phyloP scores from a whole-genome alignment of 2,113 vertebrate species.

The Thalassoma bifasciatum region DNA sequence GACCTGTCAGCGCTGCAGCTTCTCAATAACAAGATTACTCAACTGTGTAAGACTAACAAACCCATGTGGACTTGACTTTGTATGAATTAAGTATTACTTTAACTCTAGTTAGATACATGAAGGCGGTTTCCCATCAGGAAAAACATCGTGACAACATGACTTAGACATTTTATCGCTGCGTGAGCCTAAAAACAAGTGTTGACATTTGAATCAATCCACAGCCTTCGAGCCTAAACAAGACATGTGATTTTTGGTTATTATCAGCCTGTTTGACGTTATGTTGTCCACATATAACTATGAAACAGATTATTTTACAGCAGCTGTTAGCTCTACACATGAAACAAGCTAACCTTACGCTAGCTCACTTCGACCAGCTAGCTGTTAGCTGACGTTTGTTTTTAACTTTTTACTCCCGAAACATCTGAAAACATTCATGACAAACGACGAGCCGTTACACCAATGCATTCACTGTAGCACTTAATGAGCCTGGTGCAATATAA shows the following conservation, averaged over 20 bases:
- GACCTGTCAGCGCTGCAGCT: slow-evolving; percentile 24
- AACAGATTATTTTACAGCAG: background rate
- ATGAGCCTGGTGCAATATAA: background rate
- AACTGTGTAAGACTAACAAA: accelerated
- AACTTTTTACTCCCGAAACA: slow-evolving; percentile 38
- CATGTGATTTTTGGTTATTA: too few species aligned
- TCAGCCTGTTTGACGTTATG: background rate
- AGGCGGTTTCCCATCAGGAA: background rate
- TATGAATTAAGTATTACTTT: accelerated
- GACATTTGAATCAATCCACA: background rate
- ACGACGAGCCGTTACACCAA: background rate
- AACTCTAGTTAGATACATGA: accelerated
- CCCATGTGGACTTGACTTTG: background rate
- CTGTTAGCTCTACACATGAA: background rate
- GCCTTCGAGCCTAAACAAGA: background rate
- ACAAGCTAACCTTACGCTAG: slow-evolving; percentile 50
- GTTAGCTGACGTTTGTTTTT: slow-evolving; percentile 53
- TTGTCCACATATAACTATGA: background rate
- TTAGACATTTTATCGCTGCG: slow-evolving; percentile 38
- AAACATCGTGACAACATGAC: slow-evolving; percentile 28
- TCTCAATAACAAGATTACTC: background rate
- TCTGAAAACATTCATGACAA: background rate
- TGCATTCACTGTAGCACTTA: background rate
- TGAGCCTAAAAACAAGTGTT: slow-evolving; percentile 22
- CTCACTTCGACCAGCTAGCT: slow-evolving; percentile 45